Base-by-base conservation (phyloP, 2,888 invertebrate genomes). In the Uropetala carovei region DNA sequence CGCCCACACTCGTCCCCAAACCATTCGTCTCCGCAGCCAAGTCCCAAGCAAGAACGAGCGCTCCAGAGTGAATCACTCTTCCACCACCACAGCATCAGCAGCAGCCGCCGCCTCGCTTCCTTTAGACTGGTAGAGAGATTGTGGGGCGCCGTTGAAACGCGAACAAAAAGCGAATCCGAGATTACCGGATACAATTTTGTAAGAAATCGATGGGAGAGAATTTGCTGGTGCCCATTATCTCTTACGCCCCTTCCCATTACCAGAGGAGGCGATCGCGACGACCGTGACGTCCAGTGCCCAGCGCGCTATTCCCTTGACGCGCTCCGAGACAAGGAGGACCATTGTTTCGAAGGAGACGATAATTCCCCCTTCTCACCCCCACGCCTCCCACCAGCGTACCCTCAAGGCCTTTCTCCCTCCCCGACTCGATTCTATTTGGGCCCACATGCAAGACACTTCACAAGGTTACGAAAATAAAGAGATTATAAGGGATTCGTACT, bases 331-430 rank as follows among this genome's bases (percentile, higher is more conserved):
- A 89, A 89, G 89, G 89, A 89, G 56, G 89, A 64, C 89, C 89
- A 89, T 89, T 89, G 89, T 89, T 89, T 64, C 64, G 16, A 43
- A 18, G 89, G 43, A 64, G 60, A 22, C 43, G 89, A 89, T 89
- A 89, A 89, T 64, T 64, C 89, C 89, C 57, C n/a, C n/a, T 57
- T 82, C 83, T 89, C 89, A 60, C 60, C 60, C 89, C n/a, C 27
- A 16, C 27, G 18, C 89, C 43, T 89, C 64, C 59, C 60, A 30
- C 64, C 60, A 64, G 27, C 64, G 18, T 64, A 43, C 43, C 30
- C n/a, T 68, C 89, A 89, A 89, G 89, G 89, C 30, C 89, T 64
- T n/a, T 89, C 27, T 64, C 64, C 64, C 89, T 30, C 89, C 89
- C 89, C 60, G 64, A 27, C 43, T 5, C 22, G 27, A 13, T 75